Evolutionary conservation across 2,797 vertebrate species (phyloP).

Genomic region (Cebuella pygmaea): DNA sequence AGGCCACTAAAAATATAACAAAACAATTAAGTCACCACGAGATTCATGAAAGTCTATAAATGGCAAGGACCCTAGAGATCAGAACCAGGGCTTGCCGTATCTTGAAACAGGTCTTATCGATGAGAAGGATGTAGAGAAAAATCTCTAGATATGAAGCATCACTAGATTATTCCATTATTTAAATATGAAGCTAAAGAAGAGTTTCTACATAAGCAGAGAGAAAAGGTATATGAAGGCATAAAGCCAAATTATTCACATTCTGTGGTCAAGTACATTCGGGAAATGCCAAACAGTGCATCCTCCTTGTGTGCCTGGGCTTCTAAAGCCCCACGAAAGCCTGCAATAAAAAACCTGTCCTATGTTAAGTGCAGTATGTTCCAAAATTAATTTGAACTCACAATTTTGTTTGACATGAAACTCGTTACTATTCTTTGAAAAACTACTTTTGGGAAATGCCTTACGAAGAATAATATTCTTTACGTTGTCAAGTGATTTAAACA

Average conservation of each 20-base stretch:
- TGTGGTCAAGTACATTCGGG: not conserved
- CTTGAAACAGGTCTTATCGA: not conserved
- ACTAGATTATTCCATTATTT: not conserved
- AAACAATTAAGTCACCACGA: constrained; percentile 26
- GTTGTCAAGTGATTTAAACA: not conserved
- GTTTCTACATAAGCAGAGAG: not conserved
- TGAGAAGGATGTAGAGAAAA: not conserved
- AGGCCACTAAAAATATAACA: constrained; percentile 48
- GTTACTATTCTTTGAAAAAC: not conserved
- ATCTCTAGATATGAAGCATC: not conserved
- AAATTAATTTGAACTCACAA: not conserved
- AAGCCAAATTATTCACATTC: not conserved
- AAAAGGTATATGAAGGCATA: not conserved
- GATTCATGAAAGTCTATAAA: not conserved
- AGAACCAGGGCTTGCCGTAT: too few species aligned
- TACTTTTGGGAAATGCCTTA: not conserved
- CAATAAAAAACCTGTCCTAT: not conserved
- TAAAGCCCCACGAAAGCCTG: not conserved
- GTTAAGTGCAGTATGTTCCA: not conserved
- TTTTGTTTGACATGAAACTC: not conserved
- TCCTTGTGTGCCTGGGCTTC: not conserved
- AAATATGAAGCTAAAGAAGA: not conserved
- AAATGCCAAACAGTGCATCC: not conserved
- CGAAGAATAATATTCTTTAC: not conserved
- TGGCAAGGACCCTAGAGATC: not conserved